A percentile compares a stretch with the other conserved stretches of the same genome.
phyloP scores from a whole-genome alignment of 2,113 vertebrate species.

The Capreolus pygargus region DNA sequence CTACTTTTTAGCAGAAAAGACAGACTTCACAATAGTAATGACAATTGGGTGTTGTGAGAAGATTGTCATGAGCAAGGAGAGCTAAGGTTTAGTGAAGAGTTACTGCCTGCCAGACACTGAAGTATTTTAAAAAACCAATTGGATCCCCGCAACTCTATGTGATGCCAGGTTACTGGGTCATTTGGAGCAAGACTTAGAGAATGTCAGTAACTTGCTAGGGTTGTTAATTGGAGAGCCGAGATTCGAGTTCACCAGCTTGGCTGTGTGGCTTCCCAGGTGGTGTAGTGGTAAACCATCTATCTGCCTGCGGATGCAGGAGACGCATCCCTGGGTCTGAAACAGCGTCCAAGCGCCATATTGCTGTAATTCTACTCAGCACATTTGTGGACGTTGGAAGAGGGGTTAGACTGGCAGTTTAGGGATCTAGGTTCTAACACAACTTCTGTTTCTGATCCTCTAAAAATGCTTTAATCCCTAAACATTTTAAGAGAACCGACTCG shows the following conservation, averaged over 20 bases:
- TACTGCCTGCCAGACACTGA: background rate
- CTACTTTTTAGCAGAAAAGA: background rate
- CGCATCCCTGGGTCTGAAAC: background rate
- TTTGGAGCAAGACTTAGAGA: background rate
- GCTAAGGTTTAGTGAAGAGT: background rate
- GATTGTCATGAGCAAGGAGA: background rate
- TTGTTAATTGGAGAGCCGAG: background rate
- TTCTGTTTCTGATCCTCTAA: background rate
- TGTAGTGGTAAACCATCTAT: rapidly evolving
- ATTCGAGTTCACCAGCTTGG: background rate
- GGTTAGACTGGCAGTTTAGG: background rate
- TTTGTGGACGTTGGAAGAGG: background rate
- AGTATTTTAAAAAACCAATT: background rate
- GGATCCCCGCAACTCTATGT: background rate
- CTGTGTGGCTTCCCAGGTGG: background rate
- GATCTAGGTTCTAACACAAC: background rate
- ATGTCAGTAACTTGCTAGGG: background rate
- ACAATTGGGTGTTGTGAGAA: background rate
- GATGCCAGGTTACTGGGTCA: background rate
- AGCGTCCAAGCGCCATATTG: rapidly evolving
- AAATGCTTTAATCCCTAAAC: background rate
- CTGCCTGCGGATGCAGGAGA: background rate
- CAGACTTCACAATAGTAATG: background rate
- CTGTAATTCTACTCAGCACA: background rate
- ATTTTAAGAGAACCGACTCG: background rate